Evolutionary conservation across 2,888 invertebrate species (phyloP), one percentile per base, ranked within the genome.

Genomic region (Osmoderma eremita): DNA sequence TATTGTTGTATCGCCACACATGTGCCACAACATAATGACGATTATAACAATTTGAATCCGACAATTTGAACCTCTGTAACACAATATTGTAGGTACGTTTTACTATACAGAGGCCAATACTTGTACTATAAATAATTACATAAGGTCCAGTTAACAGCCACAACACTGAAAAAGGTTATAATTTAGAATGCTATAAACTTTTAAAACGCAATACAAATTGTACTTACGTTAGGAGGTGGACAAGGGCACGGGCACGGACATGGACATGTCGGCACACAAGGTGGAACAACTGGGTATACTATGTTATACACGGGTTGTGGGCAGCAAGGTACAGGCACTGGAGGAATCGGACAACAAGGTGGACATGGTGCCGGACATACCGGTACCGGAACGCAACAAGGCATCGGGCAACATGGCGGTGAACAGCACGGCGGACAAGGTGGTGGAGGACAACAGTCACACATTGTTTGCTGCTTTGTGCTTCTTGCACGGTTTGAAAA

Each of bases 331-430:
- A 75, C 73, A 24, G 67, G 67, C 10, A 74, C 17, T 10, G 73
- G 72, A 5, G 72, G 71, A 51, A 72, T 68, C 10, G 75, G 75
- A 61, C 75, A 71, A 58, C 73, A 70, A 15, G 71, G 70, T 42
- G 74, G 72, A 6, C 73, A 74, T 3, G 63, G 65, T 56, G 71
- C 70, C 2, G 74, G 74, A 51, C 75, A 75, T 3, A 74, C 72
- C n/a, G 72, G 71, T 39, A 73, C 67, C 1, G 72, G 71, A n/a
- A 71, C 69, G 39, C 71, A 71, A 36, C 39, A 51, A 8, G 54
- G 50, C 45, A 64, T 64, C 22, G 58, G 39, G 13, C 61, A 56
- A 42, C 65, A 56, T 18, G 71, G 67, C 22, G 68, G 65, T 10
- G 68, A 58, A 18, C 63, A 58, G 62, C 70, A 69, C 2, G 67